These are phyloP conservation scores for Pipistrellus kuhlii DNA, from an alignment of 2,797 vertebrate species.

Conservation along the genomic window DNA sequence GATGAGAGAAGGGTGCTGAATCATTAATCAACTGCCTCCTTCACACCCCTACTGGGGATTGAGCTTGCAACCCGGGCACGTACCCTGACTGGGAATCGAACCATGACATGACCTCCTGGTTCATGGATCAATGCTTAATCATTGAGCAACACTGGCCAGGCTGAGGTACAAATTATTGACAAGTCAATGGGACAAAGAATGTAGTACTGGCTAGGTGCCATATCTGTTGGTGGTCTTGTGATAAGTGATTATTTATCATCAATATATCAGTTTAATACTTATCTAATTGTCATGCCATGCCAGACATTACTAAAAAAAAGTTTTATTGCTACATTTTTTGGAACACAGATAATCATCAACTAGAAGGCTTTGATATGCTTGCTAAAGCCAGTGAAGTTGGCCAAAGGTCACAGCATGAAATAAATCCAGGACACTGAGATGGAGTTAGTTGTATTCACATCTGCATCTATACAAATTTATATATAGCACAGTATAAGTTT, in stretches of 20 bases:
- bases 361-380: neutral
- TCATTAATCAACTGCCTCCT: too few species aligned
- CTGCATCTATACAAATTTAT: neutral
- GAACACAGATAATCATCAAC: neutral
- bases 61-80: too few species aligned
- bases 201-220: neutral
- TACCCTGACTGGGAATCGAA: too few species aligned
- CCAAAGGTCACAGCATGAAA: neutral
- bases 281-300: neutral
- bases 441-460: neutral
- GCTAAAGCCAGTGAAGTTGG: neutral
- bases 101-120: too few species aligned
- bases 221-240: neutral
- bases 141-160: neutral
- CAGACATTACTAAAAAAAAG: neutral
- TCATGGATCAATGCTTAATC: neutral
- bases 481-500: neutral
- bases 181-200: neutral
- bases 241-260: neutral
- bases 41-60: too few species aligned
- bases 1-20: too few species aligned
- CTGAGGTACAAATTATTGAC: neutral
- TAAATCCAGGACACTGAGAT: neutral
- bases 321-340: neutral
- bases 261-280: neutral